Evolutionary conservation across 1,140 invertebrate species (phyloP), one percentile per base, ranked within the genome.

Genomic region (Lanistes nyassanus): DNA sequence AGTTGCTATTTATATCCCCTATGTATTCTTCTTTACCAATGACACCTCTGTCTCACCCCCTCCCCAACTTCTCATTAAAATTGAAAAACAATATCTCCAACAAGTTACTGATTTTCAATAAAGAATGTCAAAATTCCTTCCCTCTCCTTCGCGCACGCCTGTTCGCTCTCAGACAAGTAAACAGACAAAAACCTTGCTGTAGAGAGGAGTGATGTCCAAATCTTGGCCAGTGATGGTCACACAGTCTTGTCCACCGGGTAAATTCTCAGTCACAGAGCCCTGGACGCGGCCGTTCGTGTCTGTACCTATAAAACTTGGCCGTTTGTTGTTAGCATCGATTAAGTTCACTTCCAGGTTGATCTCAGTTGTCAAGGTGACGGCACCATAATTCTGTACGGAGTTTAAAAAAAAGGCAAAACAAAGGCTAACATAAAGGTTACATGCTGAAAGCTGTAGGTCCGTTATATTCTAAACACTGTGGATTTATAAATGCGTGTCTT

Each of bases 271-370:
- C 2, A 86, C 83, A 75, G 76, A 82, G 5, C 81, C 82, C 29
- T 69, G 56, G 75, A 83, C 84, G 34, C 80, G 82, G 29, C 83
- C 82, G 73, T 80, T 76, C 3, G 75, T 68, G 9, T 75, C 78
- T 16, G 76, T 79, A 23, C 83, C 85, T 31, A 81, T 77, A 79
- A 86, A 85, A 76, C 79, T 71, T n/a, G 85, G 85, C 1, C 78
- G 76, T 62, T 85, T 76, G 72, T 86, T 83, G 65, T 86, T 86
- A 73, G 77, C 80, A 60, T 86, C 83, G 31, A 75, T 78, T 16
- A 85, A 82, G 31, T 80, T 74, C 29, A 85, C 76, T 6, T 79
- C 80, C 29, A 81, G 77, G n/a, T 80, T 78, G 19, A 84, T 84
- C 66, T 84, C 83, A 19, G 75, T 76, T 19, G 81, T 81, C 42